These are phyloP conservation scores for Suillia variegata DNA, from an alignment of 2,888 invertebrate genomes.

Conservation along the genomic window DNA sequence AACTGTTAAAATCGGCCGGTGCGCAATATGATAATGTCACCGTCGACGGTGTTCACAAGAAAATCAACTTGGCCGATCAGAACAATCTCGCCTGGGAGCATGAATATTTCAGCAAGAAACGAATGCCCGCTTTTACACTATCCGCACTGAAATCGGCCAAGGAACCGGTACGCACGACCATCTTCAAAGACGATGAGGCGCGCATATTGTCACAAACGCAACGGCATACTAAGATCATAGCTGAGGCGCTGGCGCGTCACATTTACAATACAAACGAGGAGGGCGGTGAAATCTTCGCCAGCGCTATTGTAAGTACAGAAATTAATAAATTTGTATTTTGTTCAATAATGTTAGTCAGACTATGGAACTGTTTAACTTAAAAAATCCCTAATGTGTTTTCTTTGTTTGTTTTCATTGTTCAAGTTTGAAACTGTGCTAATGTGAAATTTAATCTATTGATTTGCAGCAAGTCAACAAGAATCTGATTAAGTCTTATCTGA, in stretches of 20 bases:
- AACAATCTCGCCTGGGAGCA: constrained; percentile 91
- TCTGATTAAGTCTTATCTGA: constrained; percentile 76
- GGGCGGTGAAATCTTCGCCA: constrained; percentile 71
- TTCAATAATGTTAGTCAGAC: not conserved
- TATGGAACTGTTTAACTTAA: too few species aligned
- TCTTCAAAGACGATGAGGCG: constrained; percentile 50
- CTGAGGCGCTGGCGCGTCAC: constrained; percentile 83
- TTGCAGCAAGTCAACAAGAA: constrained; percentile 75
- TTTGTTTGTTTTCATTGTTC: too few species aligned
- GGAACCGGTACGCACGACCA: constrained; percentile 53
- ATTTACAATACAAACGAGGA: constrained; percentile 74
- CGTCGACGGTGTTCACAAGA: constrained; percentile 84
- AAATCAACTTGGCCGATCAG: constrained; percentile 94
- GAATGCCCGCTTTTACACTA: constrained; percentile 89
- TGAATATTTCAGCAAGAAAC: constrained; percentile 90
- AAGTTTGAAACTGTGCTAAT: too few species aligned
- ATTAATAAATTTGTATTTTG: not conserved
- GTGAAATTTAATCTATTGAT: not conserved
- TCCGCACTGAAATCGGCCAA: constrained; percentile 70
- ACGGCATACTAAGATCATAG: constrained; percentile 74
- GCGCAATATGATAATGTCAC: constrained; percentile 62
- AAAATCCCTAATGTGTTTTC: too few species aligned
- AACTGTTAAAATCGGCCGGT: constrained; percentile 68
- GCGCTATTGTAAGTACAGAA: constrained; percentile 73
- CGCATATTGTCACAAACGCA: constrained; percentile 43